Evolutionary conservation across 2,797 vertebrate species (phyloP).

Genomic region (Limnodromus scolopaceus): DNA sequence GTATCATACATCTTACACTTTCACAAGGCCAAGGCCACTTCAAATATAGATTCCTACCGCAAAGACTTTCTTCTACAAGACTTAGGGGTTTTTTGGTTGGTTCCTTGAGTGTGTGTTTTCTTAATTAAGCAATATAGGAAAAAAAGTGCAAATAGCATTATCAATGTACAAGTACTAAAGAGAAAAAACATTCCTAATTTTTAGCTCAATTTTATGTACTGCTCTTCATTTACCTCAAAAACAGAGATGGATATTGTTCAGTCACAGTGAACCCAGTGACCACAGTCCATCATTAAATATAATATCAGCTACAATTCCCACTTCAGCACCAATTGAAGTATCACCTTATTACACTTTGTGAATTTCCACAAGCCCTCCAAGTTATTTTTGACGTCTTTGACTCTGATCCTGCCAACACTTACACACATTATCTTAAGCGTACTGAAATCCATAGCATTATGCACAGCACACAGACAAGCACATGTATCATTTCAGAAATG

Average conservation of each 20-base stretch:
- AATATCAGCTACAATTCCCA: conserved; percentile 42
- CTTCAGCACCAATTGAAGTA: conserved; percentile 49
- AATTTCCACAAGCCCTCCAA: conserved; percentile 67
- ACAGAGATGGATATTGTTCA: conserved; percentile 14
- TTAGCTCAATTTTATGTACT: not conserved
- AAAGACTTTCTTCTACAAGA: not conserved
- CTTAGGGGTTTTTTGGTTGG: not conserved
- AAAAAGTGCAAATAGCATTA: not conserved
- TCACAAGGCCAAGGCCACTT: not conserved
- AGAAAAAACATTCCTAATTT: conserved; percentile 13
- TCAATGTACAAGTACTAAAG: not conserved
- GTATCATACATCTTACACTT: not conserved
- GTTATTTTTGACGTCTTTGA: conserved; percentile 65
- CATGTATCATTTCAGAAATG: not conserved
- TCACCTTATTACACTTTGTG: conserved; percentile 64
- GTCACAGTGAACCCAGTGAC: conserved; percentile 40
- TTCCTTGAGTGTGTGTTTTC: not conserved
- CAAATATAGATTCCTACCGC: not conserved
- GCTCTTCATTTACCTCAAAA: conserved; percentile 26
- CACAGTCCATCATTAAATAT: conserved; percentile 56
- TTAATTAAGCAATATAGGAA: not conserved
- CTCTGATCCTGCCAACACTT: conserved; percentile 59
- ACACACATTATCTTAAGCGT: conserved; percentile 21
- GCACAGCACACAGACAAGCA: not conserved
- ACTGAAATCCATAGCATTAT: conserved; percentile 23